Evolutionary conservation across 2,113 vertebrate genomes (phyloP), one percentile per base, ranked within the genome.

Genomic region (Catharus bicknelli): DNA sequence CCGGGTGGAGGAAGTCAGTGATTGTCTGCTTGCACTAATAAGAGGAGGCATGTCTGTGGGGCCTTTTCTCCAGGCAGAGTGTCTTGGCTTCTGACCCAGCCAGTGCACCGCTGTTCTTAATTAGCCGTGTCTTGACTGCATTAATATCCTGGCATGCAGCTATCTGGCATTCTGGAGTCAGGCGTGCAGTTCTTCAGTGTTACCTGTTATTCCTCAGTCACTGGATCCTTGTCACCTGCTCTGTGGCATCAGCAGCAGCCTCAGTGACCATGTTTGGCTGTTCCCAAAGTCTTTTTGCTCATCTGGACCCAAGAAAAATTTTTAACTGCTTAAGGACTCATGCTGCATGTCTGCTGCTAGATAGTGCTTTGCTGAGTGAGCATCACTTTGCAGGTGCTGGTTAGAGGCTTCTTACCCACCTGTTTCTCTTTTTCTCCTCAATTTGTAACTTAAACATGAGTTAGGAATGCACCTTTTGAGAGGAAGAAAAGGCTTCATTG

Each of bases 11-110:
- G 94, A 95, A 94, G 85, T 86, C 84, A n/a, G 89, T 43, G 63
- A 94, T 94, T 96, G 95, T 94, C 93, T 92, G 91, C 84, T 66
- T 86, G 90, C 75, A 96, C 38, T 92, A 94, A 91, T 92, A 70
- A 76, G 83, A 82, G 77, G n/a, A 94, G 93, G 67, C 75, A 90
- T 86, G 89, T 90, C 89, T 92, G 84, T 3, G n/a, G 66, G 63
- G 75, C 81, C 84, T 87, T 47, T 89, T 77, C 89, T 94, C 72
- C 67, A 64, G 88, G 78, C 87, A 80, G 53, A 80, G 86, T 40
- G 25, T 79, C 82, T 91, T 96, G 89, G 89, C 89, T 92, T 84
- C 87, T 94, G 93, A 94, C 89, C 78, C 85, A 93, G 72, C 72
- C 78, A 59, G 75, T 73, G 67, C 82, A 87, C 84, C 0, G 16